A percentile compares a stretch with the other conserved stretches of the same genome.
phyloP scores from a whole-genome alignment of 1,140 invertebrate genomes.

The Caenorhabditis tropicalis region DNA sequence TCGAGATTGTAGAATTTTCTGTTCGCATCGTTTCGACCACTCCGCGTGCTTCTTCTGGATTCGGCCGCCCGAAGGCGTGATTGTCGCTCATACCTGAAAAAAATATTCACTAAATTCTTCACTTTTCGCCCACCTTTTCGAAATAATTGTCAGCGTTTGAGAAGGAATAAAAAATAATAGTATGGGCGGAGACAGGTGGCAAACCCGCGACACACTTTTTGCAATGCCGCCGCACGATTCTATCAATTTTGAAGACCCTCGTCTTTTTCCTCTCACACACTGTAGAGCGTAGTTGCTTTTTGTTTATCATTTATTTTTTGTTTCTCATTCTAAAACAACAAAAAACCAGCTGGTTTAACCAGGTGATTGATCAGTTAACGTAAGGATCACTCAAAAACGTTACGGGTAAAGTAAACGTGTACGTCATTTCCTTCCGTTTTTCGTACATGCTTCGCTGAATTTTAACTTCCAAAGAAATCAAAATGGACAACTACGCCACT shows the following conservation, averaged over 20 bases:
- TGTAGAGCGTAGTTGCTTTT: neutral
- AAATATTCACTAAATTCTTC: neutral
- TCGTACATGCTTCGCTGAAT: neutral
- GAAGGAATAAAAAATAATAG: neutral
- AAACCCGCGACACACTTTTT: neutral
- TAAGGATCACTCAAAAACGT: neutral
- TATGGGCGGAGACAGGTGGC: neutral
- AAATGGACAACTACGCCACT: slow-evolving; percentile 2
- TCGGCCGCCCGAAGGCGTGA: neutral
- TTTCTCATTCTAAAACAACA: neutral
- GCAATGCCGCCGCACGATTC: neutral
- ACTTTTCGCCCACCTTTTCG: neutral
- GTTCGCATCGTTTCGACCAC: neutral
- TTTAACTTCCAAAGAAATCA: neutral
- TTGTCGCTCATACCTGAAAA: neutral
- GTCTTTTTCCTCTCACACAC: neutral
- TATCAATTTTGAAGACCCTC: neutral
- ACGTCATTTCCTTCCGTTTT: neutral
- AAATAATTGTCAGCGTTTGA: neutral
- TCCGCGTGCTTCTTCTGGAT: neutral
- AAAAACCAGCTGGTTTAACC: neutral
- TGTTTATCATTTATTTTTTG: neutral
- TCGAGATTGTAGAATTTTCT: neutral
- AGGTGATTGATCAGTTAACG: too few species aligned
- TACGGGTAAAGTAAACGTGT: neutral